These are phyloP conservation scores for Mugil cephalus DNA, from an alignment of 2,113 vertebrate species.

Conservation along the genomic window DNA sequence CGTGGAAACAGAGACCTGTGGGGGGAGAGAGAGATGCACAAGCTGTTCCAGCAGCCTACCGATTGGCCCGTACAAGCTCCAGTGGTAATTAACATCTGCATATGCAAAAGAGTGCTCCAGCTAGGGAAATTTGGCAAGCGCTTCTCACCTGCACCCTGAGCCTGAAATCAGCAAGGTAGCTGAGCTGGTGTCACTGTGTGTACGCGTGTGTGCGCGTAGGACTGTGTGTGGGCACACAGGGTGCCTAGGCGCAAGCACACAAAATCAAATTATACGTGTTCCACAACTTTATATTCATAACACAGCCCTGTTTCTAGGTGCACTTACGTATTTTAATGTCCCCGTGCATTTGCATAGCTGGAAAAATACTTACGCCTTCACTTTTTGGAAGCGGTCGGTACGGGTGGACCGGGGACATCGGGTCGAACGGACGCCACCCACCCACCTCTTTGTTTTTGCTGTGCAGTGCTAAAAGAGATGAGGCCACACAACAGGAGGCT, in stretches of 20 bases:
- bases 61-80: slow-evolving; percentile 77
- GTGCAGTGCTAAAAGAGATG: slow-evolving; percentile 58
- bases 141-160: slow-evolving; percentile 73
- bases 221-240: slow-evolving; percentile 15
- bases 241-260: slow-evolving; percentile 10
- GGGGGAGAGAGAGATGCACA: slow-evolving; percentile 34
- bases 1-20: slow-evolving; percentile 69
- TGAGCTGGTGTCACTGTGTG: slow-evolving; percentile 34
- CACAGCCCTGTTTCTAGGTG: slow-evolving; percentile 23
- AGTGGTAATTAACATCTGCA: slow-evolving; percentile 83
- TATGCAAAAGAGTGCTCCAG: slow-evolving; percentile 75
- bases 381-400: slow-evolving; percentile 61
- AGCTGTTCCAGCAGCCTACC: slow-evolving; percentile 73
- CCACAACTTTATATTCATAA: slow-evolving; percentile 49
- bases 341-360: slow-evolving; percentile 50
- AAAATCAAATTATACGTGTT: slow-evolving; percentile 45
- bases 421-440: slow-evolving; percentile 37
- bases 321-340: slow-evolving; percentile 58
- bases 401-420: slow-evolving; percentile 23
- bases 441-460: slow-evolving; percentile 68
- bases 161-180: slow-evolving; percentile 50
- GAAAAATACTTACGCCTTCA: slow-evolving; percentile 50
- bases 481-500: slow-evolving; percentile 52
- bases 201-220: background rate
- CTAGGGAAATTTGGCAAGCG: slow-evolving; percentile 71